Percentiles rank a stretch among this genome's conserved stretches.
These are phyloP conservation scores for Chrysoperla carnea DNA, from an alignment of 1,140 invertebrate genomes.

Conservation along the genomic window DNA sequence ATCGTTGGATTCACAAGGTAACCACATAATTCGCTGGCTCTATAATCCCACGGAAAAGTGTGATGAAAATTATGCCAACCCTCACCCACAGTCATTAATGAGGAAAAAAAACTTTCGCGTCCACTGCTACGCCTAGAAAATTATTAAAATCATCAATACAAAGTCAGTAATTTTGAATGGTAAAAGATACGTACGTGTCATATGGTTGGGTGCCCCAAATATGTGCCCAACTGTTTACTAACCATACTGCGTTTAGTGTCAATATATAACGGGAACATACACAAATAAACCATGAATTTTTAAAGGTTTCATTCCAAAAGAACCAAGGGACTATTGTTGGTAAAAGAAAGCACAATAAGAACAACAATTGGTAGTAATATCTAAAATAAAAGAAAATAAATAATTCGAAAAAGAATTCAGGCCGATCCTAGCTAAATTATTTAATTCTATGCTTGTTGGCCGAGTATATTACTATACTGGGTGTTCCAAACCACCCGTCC, in stretches of 20 bases:
- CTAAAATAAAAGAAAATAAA: conserved; percentile 25
- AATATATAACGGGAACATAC: conserved; percentile 61
- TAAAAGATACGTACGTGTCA: conserved; percentile 45
- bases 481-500: no score
- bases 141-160: conserved; percentile 16
- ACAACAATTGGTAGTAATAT: conserved; percentile 51
- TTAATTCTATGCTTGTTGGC: no score
- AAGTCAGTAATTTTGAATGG: conserved; percentile 5
- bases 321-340: conserved; percentile 59
- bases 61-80: conserved; percentile 89
- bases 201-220: conserved; percentile 80
- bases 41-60: conserved; percentile 65
- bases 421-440: no score
- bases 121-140: conserved; percentile 39
- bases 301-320: conserved; percentile 58
- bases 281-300: conserved; percentile 57
- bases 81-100: conserved; percentile 31
- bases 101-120: conserved; percentile 35
- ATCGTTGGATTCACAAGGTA: conserved; percentile 57
- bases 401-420: no score
- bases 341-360: conserved; percentile 49
- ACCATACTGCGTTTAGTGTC: conserved; percentile 70
- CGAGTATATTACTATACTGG: no score
- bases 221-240: conserved; percentile 84
- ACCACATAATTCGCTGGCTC: conserved; percentile 40